Conservation (phyloP, 2,888 invertebrate species). For the Drosophila emarginata region DNA sequence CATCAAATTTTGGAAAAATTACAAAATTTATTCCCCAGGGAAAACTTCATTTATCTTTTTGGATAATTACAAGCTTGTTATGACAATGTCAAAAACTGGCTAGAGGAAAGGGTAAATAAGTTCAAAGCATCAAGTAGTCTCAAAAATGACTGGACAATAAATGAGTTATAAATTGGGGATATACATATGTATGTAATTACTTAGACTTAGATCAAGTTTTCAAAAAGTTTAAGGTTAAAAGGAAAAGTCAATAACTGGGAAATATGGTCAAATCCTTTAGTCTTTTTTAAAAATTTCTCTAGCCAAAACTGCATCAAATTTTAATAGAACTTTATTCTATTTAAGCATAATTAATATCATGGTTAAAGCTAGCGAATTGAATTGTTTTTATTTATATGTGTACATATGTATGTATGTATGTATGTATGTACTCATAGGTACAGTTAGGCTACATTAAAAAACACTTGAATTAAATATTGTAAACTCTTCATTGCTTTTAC, state of each 20-base stretch:
- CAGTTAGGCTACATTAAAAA: neutral
- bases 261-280: neutral
- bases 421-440: neutral
- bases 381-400: too few species aligned
- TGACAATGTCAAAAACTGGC: conserved; percentile 33
- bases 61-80: conserved; percentile 66
- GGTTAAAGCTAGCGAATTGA: too few species aligned
- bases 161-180: neutral
- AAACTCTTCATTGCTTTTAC: neutral
- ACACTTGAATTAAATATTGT: neutral
- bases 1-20: conserved; percentile 54
- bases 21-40: conserved; percentile 10
- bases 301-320: too few species aligned
- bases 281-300: too few species aligned
- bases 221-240: conserved; percentile 1
- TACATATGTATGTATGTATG: too few species aligned
- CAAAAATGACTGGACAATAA: conserved; percentile 24
- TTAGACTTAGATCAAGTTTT: too few species aligned
- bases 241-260: conserved; percentile 3
- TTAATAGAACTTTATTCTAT: too few species aligned
- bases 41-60: conserved; percentile 27
- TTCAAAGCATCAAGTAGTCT: conserved; percentile 56
- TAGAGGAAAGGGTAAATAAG: conserved; percentile 19
- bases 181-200: neutral
- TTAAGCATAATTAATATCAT: too few species aligned